Conservation (phyloP, 2,888 invertebrate genomes). For the Agriotes lineatus region DNA sequence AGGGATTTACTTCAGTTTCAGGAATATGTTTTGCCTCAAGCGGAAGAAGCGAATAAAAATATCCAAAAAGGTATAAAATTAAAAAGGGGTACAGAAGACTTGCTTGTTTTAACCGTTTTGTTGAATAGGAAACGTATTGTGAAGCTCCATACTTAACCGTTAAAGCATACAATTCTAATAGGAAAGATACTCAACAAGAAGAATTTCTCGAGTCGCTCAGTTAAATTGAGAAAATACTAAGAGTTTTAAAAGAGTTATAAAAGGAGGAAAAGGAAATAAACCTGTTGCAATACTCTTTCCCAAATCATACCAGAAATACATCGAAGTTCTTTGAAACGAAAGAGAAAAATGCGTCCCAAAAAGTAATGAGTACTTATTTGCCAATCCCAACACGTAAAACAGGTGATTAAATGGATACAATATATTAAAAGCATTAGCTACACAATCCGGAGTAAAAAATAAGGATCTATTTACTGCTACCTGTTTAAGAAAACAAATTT, state of each 20-base stretch:
- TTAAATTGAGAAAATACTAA: conserved; percentile 42
- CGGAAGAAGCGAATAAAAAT: conserved; percentile 20
- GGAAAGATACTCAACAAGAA: conserved; percentile 26
- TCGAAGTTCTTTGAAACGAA: conserved; percentile 30
- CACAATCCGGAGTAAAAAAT: conserved; percentile 45
- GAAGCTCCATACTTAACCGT: conserved; percentile 41
- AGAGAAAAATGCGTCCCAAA: conserved; percentile 40
- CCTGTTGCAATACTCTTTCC: conserved; percentile 47
- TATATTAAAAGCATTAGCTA: conserved; percentile 49
- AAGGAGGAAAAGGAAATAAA: conserved; percentile 45
- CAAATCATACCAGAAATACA: conserved; percentile 31
- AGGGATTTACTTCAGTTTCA: conserved; percentile 37
- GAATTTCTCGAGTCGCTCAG: conserved; percentile 33
- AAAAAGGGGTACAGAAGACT: conserved; percentile 24
- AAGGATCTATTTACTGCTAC: conserved; percentile 47
- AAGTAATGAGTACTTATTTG: conserved; percentile 49
- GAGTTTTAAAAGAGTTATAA: conserved; percentile 47
- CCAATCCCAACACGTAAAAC: conserved; percentile 43
- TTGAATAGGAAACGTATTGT: conserved; percentile 30
- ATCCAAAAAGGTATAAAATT: conserved; percentile 5
- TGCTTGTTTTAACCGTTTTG: conserved; percentile 23
- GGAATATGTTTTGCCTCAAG: conserved; percentile 32
- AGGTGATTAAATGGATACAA: conserved; percentile 49
- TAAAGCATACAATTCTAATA: conserved; percentile 25
- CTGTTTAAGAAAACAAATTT: conserved; percentile 48